A percentile compares a stretch with the other conserved stretches of the same genome.
Evolutionary conservation across 1,140 invertebrate species (phyloP).

Genomic region (Bilobella aurantiaca): DNA sequence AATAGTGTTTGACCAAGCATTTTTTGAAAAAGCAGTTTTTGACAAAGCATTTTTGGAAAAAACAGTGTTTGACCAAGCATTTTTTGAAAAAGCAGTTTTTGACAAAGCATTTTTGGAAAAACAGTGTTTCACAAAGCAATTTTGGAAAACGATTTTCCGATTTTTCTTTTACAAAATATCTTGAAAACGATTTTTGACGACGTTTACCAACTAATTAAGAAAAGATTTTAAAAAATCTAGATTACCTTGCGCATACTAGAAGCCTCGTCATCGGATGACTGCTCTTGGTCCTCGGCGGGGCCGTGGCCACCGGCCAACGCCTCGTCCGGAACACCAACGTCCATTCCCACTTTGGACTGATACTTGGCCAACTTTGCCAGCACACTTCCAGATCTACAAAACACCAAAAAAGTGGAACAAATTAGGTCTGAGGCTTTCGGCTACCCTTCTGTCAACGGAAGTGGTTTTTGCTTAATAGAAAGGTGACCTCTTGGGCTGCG

Average conservation of each 20-base stretch:
- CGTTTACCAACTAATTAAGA: too few species aligned
- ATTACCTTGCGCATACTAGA: conserved; percentile 37
- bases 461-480: not conserved
- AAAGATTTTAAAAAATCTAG: conserved; percentile 13
- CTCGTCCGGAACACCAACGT: conserved; percentile 62
- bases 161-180: too few species aligned
- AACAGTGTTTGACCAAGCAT: too few species aligned
- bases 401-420: not conserved
- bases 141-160: too few species aligned
- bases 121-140: too few species aligned
- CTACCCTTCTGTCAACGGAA: not conserved
- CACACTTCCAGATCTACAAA: conserved; percentile 12
- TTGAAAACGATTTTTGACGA: too few species aligned
- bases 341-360: conserved; percentile 49
- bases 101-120: too few species aligned
- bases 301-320: conserved; percentile 50
- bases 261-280: conserved; percentile 6
- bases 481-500: not conserved
- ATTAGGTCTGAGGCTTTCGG: too few species aligned
- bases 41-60: too few species aligned
- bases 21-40: too few species aligned
- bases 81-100: too few species aligned
- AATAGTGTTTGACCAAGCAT: too few species aligned
- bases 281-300: conserved; percentile 24
- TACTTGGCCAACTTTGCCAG: conserved; percentile 29